Base-by-base conservation (phyloP, 2,113 vertebrate species). In the Tympanuchus pallidicinctus region DNA sequence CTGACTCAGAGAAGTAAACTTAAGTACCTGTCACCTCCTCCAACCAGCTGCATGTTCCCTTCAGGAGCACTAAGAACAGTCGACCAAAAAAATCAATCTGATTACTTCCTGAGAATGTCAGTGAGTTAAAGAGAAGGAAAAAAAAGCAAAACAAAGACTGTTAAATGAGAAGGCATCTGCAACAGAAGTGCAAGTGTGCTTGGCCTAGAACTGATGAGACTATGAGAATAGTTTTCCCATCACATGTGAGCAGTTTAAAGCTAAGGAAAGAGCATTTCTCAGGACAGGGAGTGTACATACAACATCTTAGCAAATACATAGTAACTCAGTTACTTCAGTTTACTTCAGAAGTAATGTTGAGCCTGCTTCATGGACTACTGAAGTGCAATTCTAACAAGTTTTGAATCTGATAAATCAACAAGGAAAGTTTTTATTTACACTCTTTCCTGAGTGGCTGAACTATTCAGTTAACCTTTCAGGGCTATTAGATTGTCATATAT, bases 81-180 rank as follows among this genome's bases (percentile, higher is more conserved):
- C 38, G 42, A 27, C 38, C 43, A 42, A 61, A 75, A 61, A 75
- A 91, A 13, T 10, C 52, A n/a, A 2, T 32, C 63, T 60, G 38
- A 25, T 47, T 34, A 17, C 15, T 32, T 64, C 60, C 25, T 54
- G 21, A 14, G 43, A 19, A 64, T 43, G 48, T 3, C 63, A 61
- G 54, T 45, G 45, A 59, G 10, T 7, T 67, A 4, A n/a, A 20
- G 43, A 2, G 1, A 6, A 13, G 1, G 5, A 4, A 4, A 3
- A 16, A 13, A 8, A 15, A 6, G 18, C 28, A 61, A 8, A 18
- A 2, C 63, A 73, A 50, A 11, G 42, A 4, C 24, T 30, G 13
- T 36, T 59, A 21, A 59, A 50, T 40, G 27, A 20, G 9, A 3
- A 11, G 63, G 59, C 21, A 14, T 9, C 52, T 59, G 52, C 43